Conservation (phyloP, 1,140 invertebrate genomes). For the Eriosoma lanigerum region DNA sequence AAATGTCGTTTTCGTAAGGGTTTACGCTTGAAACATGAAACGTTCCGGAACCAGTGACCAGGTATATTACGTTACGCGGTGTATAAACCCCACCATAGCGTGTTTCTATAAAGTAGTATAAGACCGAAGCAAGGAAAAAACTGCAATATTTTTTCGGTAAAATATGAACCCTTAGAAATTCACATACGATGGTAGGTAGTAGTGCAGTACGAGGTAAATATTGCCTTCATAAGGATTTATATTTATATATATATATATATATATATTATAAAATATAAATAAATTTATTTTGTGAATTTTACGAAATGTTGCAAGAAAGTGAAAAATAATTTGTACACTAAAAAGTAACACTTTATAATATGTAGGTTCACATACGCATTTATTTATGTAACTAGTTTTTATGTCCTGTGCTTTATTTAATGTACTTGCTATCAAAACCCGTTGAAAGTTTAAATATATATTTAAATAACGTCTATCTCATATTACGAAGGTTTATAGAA, state of each 20-base stretch:
- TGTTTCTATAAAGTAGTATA: too few relatives aligned
- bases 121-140: background rate
- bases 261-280: too few relatives aligned
- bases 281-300: background rate
- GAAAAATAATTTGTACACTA: background rate
- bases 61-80: slow-evolving; percentile 34
- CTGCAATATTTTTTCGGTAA: slow-evolving; percentile 8
- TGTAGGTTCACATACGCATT: background rate
- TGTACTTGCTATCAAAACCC: background rate
- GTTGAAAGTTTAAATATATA: background rate
- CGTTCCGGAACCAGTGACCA: slow-evolving; percentile 48
- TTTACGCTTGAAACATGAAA: slow-evolving; percentile 25
- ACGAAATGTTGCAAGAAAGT: background rate
- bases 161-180: slow-evolving; percentile 46
- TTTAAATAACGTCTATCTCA: too few relatives aligned
- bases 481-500: too few relatives aligned
- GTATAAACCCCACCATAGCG: background rate
- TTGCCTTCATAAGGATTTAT: too few relatives aligned
- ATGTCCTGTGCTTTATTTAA: background rate
- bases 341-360: background rate
- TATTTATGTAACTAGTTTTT: background rate
- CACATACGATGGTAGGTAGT: background rate
- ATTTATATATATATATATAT: too few relatives aligned
- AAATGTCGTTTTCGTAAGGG: background rate
- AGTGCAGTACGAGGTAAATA: too few relatives aligned